Evolutionary conservation across 1,140 invertebrate species (phyloP).

Genomic region (Colletes latitarsis): DNA sequence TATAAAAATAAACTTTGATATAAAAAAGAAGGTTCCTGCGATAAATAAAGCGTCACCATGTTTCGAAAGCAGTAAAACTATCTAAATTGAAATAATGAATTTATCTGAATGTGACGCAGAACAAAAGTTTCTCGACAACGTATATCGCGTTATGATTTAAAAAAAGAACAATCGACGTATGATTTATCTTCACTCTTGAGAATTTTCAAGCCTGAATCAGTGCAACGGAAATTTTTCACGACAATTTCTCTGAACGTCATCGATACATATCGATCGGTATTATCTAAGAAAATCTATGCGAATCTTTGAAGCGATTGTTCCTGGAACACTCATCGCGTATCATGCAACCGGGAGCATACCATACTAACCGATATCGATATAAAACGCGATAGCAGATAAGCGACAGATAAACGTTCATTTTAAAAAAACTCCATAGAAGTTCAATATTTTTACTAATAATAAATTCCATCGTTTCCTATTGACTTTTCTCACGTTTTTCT

Average conservation of each 20-base stretch:
- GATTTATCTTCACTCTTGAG: neutral
- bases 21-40: no score
- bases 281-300: neutral
- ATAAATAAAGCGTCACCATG: no score
- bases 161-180: neutral
- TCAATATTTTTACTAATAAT: no score
- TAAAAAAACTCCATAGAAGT: no score
- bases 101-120: no score
- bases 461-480: no score
- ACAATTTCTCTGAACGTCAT: neutral
- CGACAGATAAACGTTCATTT: neutral
- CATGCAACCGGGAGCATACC: neutral
- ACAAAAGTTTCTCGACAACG: no score
- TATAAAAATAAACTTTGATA: no score
- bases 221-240: neutral
- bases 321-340: neutral
- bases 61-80: no score
- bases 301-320: neutral
- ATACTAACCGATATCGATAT: neutral
- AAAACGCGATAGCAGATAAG: neutral
- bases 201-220: neutral
- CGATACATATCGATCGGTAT: neutral
- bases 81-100: no score
- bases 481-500: no score
- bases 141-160: neutral